These are phyloP conservation scores for Acridotheres tristis DNA, from an alignment of 2,797 vertebrate species.

Conservation along the genomic window DNA sequence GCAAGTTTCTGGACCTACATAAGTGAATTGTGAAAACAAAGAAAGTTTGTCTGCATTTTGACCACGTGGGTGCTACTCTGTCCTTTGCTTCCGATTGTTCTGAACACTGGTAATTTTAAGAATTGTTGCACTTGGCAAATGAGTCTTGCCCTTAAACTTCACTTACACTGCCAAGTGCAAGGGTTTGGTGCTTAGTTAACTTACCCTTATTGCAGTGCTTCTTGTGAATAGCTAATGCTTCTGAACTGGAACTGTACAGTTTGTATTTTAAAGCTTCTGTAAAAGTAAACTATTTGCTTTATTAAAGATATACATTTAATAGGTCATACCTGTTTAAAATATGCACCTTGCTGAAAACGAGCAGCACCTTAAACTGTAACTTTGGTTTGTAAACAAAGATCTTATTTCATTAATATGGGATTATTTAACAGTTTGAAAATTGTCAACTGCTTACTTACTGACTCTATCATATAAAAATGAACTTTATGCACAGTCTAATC, in stretches of 20 bases:
- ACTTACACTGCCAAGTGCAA: constrained; percentile 67
- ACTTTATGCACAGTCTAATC: neutral
- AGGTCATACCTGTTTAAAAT: constrained; percentile 74
- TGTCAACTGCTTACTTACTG: constrained; percentile 60
- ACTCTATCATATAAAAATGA: neutral
- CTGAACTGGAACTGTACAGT: constrained; percentile 85
- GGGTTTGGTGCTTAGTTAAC: constrained; percentile 73
- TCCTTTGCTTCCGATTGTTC: constrained; percentile 73
- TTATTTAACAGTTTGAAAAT: constrained; percentile 51
- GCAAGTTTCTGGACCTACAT: constrained; percentile 56
- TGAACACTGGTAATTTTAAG: constrained; percentile 75
- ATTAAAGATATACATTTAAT: constrained; percentile 85
- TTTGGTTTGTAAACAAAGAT: constrained; percentile 48
- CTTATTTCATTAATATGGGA: constrained; percentile 60
- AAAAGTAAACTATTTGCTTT: constrained; percentile 83
- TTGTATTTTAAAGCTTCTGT: constrained; percentile 87
- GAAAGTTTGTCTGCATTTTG: constrained; percentile 59
- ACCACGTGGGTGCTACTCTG: constrained; percentile 75
- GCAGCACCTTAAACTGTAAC: constrained; percentile 54
- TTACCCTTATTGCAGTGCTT: constrained; percentile 75
- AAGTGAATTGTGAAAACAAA: constrained; percentile 4
- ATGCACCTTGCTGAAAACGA: constrained; percentile 57
- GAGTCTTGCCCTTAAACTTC: constrained; percentile 71
- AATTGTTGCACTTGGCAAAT: constrained; percentile 76
- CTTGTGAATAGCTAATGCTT: constrained; percentile 78